These are phyloP conservation scores for Drosophila varians DNA, from an alignment of 1,140 invertebrate genomes.

Conservation along the genomic window DNA sequence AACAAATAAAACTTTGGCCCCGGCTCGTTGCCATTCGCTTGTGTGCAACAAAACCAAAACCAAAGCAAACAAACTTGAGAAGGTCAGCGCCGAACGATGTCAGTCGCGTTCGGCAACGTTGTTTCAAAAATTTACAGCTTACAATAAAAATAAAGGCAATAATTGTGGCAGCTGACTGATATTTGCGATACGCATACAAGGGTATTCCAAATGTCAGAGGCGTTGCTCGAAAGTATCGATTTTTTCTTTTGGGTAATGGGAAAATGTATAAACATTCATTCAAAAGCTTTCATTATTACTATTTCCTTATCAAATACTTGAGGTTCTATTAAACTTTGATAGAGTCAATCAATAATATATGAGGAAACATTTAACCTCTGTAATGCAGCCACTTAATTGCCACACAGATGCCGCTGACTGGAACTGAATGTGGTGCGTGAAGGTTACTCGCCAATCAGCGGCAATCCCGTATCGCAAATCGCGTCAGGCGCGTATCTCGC, in stretches of 20 bases:
- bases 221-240: neutral
- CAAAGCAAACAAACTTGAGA: conserved; percentile 67
- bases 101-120: conserved; percentile 42
- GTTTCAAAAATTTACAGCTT: conserved; percentile 59
- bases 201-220: conserved; percentile 34
- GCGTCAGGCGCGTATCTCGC: conserved; percentile 2
- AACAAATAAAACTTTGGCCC: conserved; percentile 72
- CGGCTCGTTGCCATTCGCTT: conserved; percentile 29
- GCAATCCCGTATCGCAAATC: conserved; percentile 9
- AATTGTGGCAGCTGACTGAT: conserved; percentile 13
- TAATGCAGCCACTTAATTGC: conserved; percentile 7
- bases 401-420: conserved; percentile 19
- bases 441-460: conserved; percentile 41
- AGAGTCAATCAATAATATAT: too few species aligned
- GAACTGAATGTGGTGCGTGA: conserved; percentile 47
- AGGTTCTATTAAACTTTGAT: too few species aligned
- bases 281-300: too few species aligned
- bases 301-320: too few species aligned
- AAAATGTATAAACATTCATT: too few species aligned
- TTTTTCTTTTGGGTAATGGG: too few species aligned
- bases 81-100: conserved; percentile 62
- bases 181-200: conserved; percentile 14
- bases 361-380: too few species aligned
- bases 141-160: conserved; percentile 65
- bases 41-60: conserved; percentile 13